Percentiles rank a stretch among this genome's conserved stretches.
These are phyloP conservation scores for Carapus acus DNA, from an alignment of 2,797 vertebrate species.

Conservation along the genomic window DNA sequence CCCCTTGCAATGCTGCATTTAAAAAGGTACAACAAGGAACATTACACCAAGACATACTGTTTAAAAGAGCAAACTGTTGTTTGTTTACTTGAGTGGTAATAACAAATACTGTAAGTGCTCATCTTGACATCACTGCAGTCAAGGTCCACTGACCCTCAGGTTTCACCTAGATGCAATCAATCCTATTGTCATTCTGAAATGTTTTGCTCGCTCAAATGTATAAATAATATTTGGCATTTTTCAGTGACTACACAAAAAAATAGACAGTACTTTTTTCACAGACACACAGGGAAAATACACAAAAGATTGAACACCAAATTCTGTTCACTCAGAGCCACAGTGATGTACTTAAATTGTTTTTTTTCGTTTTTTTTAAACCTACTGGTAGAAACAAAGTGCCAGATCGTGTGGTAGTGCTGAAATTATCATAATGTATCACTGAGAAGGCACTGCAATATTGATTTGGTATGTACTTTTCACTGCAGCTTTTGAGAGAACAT, in stretches of 20 bases:
- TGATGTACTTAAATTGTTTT: no score
- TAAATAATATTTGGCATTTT: neutral
- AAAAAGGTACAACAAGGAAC: constrained; percentile 2
- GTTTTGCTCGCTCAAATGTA: neutral
- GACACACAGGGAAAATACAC: neutral
- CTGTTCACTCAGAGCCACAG: neutral
- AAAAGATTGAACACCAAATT: neutral
- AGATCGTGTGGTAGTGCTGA: no score
- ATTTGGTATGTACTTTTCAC: constrained; percentile 4
- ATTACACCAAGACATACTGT: neutral
- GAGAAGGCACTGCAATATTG: constrained; percentile 28
- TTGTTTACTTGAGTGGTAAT: constrained; percentile 35
- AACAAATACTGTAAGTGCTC: constrained; percentile 45
- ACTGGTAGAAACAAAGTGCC: no score
- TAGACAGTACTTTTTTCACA: constrained; percentile 6
- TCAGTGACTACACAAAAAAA: neutral
- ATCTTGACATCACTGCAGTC: constrained; percentile 5
- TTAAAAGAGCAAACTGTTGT: neutral
- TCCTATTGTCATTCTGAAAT: constrained; percentile 5
- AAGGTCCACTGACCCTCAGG: neutral
- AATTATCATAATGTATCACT: neutral
- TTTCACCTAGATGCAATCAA: neutral
- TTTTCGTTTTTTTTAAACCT: no score
- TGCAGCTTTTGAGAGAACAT: constrained; percentile 14
- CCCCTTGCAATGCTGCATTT: neutral